A percentile compares a stretch with the other conserved stretches of the same genome.
These are phyloP conservation scores for Sorex fumeus DNA, from an alignment of 2,113 vertebrate genomes.

Conservation along the genomic window DNA sequence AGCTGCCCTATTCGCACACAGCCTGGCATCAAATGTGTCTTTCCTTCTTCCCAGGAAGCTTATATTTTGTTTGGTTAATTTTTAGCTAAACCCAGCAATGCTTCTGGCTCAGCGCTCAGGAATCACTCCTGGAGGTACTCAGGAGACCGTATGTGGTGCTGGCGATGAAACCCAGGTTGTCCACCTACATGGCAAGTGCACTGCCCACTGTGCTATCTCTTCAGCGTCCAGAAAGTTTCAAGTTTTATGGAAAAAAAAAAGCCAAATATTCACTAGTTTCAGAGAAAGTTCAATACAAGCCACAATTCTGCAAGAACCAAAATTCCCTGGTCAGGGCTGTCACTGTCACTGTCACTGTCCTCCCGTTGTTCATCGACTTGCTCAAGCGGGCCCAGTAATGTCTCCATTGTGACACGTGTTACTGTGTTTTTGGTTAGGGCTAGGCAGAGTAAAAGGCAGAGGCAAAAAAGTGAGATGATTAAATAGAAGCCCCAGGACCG, in stretches of 20 bases:
- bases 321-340: no score
- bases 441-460: not conserved
- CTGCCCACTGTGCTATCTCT: no score
- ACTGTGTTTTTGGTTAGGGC: not conserved
- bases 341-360: no score
- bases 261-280: not conserved
- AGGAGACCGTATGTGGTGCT: no score
- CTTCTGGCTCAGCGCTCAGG: no score
- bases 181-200: no score
- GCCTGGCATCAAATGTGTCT: not conserved
- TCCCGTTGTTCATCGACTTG: not conserved
- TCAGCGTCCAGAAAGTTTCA: no score
- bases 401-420: no score
- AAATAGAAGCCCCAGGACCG: not conserved
- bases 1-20: slow-evolving; percentile 3
- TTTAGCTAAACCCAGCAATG: not conserved
- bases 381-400: no score
- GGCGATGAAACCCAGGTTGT: no score
- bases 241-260: no score
- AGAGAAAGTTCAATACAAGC: not conserved
- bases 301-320: not conserved
- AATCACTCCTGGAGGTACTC: no score
- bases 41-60: slow-evolving; percentile 20
- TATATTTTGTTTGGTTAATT: not conserved
- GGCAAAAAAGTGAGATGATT: not conserved